A percentile compares a stretch with the other conserved stretches of the same genome.
Conservation (phyloP, 1,140 invertebrate species). For the Archivesica marissinica region DNA sequence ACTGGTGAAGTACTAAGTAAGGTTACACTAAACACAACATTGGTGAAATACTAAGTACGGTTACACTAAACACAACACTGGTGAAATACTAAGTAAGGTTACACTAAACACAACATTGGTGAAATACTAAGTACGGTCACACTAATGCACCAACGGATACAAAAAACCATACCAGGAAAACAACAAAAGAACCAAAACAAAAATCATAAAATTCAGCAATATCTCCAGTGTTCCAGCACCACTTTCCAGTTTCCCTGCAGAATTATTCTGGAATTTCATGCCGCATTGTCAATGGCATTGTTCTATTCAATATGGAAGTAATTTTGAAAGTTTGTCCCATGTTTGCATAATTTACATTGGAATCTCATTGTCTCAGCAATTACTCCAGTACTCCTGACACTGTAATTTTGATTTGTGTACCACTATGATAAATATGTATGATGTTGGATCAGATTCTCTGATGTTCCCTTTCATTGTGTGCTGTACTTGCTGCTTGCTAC, state of each 20-base stretch:
- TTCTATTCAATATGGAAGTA: not conserved
- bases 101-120: too few species aligned
- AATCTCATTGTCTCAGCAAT: not conserved
- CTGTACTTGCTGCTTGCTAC: not conserved
- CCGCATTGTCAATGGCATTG: not conserved
- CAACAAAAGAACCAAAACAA: too few species aligned
- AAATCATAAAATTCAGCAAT: too few species aligned
- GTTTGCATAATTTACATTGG: conserved; percentile 15
- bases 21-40: too few species aligned
- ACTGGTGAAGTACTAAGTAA: too few species aligned
- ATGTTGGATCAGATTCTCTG: not conserved
- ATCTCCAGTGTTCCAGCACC: not conserved
- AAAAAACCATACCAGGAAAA: too few species aligned
- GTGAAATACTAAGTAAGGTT: too few species aligned
- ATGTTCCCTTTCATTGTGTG: not conserved
- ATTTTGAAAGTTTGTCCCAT: not conserved
- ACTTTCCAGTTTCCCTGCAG: not conserved
- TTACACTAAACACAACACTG: too few species aligned
- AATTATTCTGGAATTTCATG: conserved; percentile 5
- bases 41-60: too few species aligned
- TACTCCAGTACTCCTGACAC: conserved; percentile 8
- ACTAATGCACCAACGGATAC: too few species aligned
- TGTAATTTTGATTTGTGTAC: conserved; percentile 24
- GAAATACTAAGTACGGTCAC: too few species aligned
- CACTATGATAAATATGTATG: not conserved